Evolutionary conservation across 2,888 invertebrate genomes (phyloP).

Genomic region (Brachyptera risi): DNA sequence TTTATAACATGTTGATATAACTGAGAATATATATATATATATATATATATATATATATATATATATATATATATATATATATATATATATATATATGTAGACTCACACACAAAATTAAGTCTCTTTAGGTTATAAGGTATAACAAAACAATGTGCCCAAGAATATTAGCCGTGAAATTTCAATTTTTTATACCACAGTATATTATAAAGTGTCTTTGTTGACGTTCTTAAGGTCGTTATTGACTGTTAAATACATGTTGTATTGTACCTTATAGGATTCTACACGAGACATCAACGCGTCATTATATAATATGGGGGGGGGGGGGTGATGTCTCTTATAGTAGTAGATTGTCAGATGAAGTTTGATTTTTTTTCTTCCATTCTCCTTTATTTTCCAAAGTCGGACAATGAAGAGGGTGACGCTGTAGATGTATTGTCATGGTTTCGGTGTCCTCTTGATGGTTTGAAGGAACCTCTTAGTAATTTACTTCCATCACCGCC

Average conservation of each 20-base stretch:
- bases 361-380: neutral
- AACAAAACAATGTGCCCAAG: conserved; percentile 6
- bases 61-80: neutral
- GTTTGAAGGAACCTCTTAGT: conserved; percentile 8
- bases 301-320: conserved; percentile 15
- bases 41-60: no score
- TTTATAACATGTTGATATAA: conserved; percentile 4
- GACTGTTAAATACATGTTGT: conserved; percentile 14
- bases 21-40: no score
- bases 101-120: neutral
- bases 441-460: conserved; percentile 16
- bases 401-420: conserved; percentile 10
- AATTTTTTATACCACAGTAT: conserved; percentile 13
- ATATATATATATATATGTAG: no score
- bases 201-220: conserved; percentile 16
- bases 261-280: neutral
- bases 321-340: conserved; percentile 3
- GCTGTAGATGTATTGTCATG: conserved; percentile 10
- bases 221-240: neutral
- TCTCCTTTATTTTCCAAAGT: neutral
- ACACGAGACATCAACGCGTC: conserved; percentile 16
- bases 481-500: neutral
- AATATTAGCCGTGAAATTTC: conserved; percentile 31
- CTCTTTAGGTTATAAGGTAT: neutral
- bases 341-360: conserved; percentile 4